Evolutionary conservation across 2,113 vertebrate genomes (phyloP), one percentile per base, ranked within the genome.

Genomic region (Lethenteron reissneri): DNA sequence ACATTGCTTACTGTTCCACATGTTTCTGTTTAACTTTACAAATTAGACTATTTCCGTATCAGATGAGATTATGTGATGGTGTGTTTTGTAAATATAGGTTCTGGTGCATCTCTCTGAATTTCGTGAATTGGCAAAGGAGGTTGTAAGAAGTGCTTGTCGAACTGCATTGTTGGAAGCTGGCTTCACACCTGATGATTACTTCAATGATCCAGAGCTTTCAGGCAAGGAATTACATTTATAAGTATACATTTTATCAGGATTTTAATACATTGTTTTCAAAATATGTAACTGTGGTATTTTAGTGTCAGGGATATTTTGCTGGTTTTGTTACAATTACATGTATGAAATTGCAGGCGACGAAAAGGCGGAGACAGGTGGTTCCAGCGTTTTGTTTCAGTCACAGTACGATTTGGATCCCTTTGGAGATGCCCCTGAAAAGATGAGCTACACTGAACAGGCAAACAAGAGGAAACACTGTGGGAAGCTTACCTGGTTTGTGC

Each of bases 51-150:
- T 19, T 41, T 41, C 7, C 41, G 41, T 41, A 41, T 41, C 41
- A 41, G 41, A 41, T 41, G 41, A 41, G 41, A 41, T 41, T 41
- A 41, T 41, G 41, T 41, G 41, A 41, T 74, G 2, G 72, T 60
- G 11, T 73, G 72, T 57, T 70, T 72, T 74, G 11, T 15, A 57
- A 70, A n/a, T 78, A 60, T 75, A 92, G 88, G 80, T 83, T 58
- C 73, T 75, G 11, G 74, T 71, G 58, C 78, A 76, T 73, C 77
- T 90, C 56, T 71, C 77, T 25, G 77, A 81, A 57, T 92, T 90
- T 78, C 79, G 82, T 71, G 80, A 79, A 11, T 78, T 85, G 71
- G 81, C 85, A 1, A 88, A 86, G 78, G 79, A 85, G 9, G 79
- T 87, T 72, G 82, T 84, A 6, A 71, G 83, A 72, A 79, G 62